phyloP scores from a whole-genome alignment of 2,888 invertebrate genomes.

The Plagodis dolabraria region DNA sequence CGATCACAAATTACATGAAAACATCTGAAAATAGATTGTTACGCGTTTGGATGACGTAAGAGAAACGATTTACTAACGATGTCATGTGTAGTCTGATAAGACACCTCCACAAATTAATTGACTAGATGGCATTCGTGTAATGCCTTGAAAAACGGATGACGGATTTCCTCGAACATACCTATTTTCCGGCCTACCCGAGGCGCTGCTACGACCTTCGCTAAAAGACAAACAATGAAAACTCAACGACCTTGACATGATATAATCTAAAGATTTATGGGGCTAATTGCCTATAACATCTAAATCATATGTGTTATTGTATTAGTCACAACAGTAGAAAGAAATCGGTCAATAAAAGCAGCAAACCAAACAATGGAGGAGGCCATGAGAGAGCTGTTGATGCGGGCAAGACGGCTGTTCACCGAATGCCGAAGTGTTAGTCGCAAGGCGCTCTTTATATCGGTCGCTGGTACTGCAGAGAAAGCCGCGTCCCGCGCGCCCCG shows the following conservation, averaged over 20 bases:
- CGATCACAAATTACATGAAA: constrained; percentile 53
- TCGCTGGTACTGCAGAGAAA: constrained; percentile 77
- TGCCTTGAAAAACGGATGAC: constrained; percentile 78
- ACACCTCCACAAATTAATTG: constrained; percentile 50
- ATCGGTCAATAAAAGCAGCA: constrained; percentile 59
- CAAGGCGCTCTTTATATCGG: constrained; percentile 82
- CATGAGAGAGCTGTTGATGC: constrained; percentile 69
- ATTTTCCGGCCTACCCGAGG: constrained; percentile 77
- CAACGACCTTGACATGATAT: constrained; percentile 80
- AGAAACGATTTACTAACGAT: constrained; percentile 46
- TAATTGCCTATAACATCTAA: constrained; percentile 73
- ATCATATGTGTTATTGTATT: constrained; percentile 69
- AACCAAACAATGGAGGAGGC: constrained; percentile 63
- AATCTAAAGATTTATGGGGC: constrained; percentile 72
- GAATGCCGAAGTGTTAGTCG: constrained; percentile 82
- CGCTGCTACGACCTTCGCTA: constrained; percentile 75
- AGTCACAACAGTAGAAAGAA: constrained; percentile 65
- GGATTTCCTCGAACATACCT: constrained; percentile 74
- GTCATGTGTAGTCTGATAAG: constrained; percentile 52
- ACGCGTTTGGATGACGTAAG: constrained; percentile 56
- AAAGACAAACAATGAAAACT: constrained; percentile 79
- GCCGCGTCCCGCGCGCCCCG: constrained; percentile 77
- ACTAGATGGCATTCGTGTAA: constrained; percentile 61
- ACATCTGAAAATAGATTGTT: constrained; percentile 50
- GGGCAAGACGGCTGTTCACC: constrained; percentile 83